phyloP scores from a whole-genome alignment of 1,140 invertebrate genomes.

The Drosophila trapezifrons region DNA sequence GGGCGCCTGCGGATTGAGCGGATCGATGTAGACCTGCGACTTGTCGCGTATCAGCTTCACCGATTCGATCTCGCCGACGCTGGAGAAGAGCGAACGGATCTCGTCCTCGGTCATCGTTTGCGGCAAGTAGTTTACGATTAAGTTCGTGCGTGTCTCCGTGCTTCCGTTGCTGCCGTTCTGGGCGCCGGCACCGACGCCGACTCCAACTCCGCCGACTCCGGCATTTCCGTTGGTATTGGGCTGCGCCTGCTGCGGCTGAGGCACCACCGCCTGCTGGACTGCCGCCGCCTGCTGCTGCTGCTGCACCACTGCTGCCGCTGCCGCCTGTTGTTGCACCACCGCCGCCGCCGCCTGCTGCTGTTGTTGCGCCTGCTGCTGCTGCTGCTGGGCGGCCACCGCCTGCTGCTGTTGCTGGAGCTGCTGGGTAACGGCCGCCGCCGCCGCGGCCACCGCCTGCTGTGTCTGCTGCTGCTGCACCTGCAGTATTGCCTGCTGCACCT shows the following conservation, averaged over 20 bases:
- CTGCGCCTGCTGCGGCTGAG: slow-evolving; percentile 76
- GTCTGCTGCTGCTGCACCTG: slow-evolving; percentile 83
- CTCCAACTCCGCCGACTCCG: slow-evolving; percentile 10
- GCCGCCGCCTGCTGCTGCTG: slow-evolving; percentile 60
- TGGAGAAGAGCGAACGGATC: slow-evolving; percentile 92
- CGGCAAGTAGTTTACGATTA: slow-evolving; percentile 96
- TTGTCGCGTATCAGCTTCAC: slow-evolving; percentile 96
- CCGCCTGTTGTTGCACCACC: slow-evolving; percentile 66
- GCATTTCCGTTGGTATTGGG: slow-evolving; percentile 72
- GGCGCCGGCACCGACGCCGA: slow-evolving; percentile 11
- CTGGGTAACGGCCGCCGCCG: slow-evolving; percentile 78
- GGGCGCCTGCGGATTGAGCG: slow-evolving; percentile 80
- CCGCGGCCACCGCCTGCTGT: slow-evolving; percentile 89
- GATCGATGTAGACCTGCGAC: slow-evolving; percentile 87
- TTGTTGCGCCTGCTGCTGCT: slow-evolving; percentile 50
- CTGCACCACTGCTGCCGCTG: slow-evolving; percentile 73
- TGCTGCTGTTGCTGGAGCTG: slow-evolving; percentile 74
- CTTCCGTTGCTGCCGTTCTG: slow-evolving; percentile 80
- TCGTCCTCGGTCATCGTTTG: slow-evolving; percentile 97
- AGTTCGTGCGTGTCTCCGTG: slow-evolving; percentile 87
- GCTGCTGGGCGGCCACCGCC: slow-evolving; percentile 57
- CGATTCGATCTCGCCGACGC: slow-evolving; percentile 94
- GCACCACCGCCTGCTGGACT: slow-evolving; percentile 65
- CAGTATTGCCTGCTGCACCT: slow-evolving; percentile 82
- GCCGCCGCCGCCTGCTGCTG: slow-evolving; percentile 69